Conservation (phyloP, 2,797 vertebrate species). For the Anolis apletophallus region DNA sequence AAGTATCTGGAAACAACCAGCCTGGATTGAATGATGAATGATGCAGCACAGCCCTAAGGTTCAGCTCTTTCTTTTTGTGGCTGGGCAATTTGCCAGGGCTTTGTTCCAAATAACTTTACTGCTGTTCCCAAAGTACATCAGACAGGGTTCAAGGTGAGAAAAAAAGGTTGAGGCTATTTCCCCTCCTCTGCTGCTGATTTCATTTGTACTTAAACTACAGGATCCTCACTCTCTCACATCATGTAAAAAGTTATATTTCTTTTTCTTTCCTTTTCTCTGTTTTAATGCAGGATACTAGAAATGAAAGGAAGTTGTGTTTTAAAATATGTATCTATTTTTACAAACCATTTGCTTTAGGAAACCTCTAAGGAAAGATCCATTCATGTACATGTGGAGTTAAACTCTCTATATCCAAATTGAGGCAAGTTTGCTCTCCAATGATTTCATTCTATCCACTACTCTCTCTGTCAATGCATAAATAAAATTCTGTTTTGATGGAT, state of each 20-base stretch:
- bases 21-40: slow-evolving; percentile 29
- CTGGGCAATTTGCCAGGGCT: slow-evolving; percentile 23
- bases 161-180: neutral
- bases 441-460: neutral
- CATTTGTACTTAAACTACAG: neutral
- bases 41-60: slow-evolving; percentile 13
- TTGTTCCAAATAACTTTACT: slow-evolving; percentile 34
- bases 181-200: neutral
- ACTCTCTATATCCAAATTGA: neutral
- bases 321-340: neutral
- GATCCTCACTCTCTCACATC: neutral
- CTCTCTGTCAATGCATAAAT: neutral
- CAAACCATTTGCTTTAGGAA: neutral
- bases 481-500: neutral
- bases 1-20: slow-evolving; percentile 31
- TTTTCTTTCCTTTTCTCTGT: neutral
- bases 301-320: neutral
- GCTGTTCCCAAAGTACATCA: slow-evolving; percentile 6
- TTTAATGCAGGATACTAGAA: neutral
- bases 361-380: neutral
- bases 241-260: neutral
- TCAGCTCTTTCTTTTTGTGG: slow-evolving; percentile 21
- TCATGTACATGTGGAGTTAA: neutral
- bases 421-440: neutral
- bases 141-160: slow-evolving; percentile 24